Evolutionary conservation across 2,113 vertebrate species (phyloP), one percentile per base, ranked within the genome.

Genomic region (Sceloporus tristichus): DNA sequence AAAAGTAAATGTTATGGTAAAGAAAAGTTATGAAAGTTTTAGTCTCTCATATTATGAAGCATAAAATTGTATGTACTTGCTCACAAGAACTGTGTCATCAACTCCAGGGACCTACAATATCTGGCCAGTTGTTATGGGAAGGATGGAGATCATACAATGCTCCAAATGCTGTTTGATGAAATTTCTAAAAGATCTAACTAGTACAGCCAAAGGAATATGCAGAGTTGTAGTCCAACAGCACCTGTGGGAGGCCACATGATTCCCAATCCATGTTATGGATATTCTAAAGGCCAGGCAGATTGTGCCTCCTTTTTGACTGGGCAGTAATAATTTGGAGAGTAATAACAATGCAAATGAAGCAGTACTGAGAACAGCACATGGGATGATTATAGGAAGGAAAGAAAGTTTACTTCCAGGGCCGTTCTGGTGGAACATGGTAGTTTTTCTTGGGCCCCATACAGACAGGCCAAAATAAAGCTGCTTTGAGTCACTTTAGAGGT

Each of bases 271-370:
- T 59, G 56, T 59, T 59, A 59, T 59, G 56, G 56, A 59, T 9
- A 70, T 19, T 18, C 2, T 66, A 66, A 23, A 5, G 18, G 23
- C 65, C 23, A 66, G 65, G 4, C 48, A 66, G 23, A 18, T 21
- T 66, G 65, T 2, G 68, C 23, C 25, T 27, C 68, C 25, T 70
- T 21, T 70, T 27, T 70, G 23, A 9, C 27, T 70, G 27, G 68
- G 21, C 4, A 70, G 21, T 27, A 70, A 70, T 9, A 70, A 95
- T 89, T 92, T 88, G 56, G 14, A 59, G 56, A 59, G 56, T 16
- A 59, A 59, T 13, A 59, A 16, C 56, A 59, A 59, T 59, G 84
- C 82, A 73, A 87, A n/a, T 93, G 84, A 95, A 92, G 88, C 82
- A 93, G 91, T 94, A 94, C 74, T 90, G 65, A 81, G 5, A 70